Percentiles rank a stretch among this genome's conserved stretches.
These are phyloP conservation scores for Drosophila pachea DNA, from an alignment of 1,140 invertebrate species.

Conservation along the genomic window DNA sequence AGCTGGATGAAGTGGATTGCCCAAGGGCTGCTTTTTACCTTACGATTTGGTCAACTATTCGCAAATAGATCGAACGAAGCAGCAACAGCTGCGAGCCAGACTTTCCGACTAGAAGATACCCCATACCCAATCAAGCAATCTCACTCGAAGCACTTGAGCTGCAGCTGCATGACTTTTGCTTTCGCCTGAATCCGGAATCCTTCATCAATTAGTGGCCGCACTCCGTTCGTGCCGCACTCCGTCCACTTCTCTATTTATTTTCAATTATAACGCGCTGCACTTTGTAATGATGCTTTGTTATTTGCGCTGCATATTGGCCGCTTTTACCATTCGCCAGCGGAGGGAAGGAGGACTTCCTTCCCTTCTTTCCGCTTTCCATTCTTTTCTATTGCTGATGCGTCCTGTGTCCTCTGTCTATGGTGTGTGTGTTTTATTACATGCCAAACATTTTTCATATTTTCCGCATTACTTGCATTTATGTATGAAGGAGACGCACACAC, in stretches of 20 bases:
- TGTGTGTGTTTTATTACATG: slow-evolving; percentile 65
- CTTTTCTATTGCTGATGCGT: slow-evolving; percentile 30
- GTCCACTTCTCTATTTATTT: slow-evolving; percentile 65
- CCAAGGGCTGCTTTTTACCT: not conserved
- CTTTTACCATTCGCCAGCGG: not conserved
- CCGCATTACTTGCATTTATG: slow-evolving; percentile 77
- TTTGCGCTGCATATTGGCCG: slow-evolving; percentile 59
- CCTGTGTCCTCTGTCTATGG: slow-evolving; percentile 34
- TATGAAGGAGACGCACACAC: slow-evolving; percentile 63
- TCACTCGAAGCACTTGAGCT: too few species aligned
- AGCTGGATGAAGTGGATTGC: slow-evolving; percentile 17
- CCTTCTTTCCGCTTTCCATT: slow-evolving; percentile 12
- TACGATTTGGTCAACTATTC: slow-evolving; percentile 1
- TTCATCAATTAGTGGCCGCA: slow-evolving; percentile 47
- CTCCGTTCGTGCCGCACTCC: not conserved
- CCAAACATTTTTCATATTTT: slow-evolving; percentile 77
- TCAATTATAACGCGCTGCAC: slow-evolving; percentile 68
- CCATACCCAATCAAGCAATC: too few species aligned
- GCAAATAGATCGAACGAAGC: not conserved
- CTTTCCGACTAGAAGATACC: not conserved
- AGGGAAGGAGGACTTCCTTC: slow-evolving; percentile 10
- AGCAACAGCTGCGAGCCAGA: not conserved
- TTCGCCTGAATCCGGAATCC: slow-evolving; percentile 1
- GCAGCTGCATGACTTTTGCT: not conserved
- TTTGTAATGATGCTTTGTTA: slow-evolving; percentile 63